Evolutionary conservation across 2,888 invertebrate species (phyloP), one percentile per base, ranked within the genome.

Genomic region (Strigamia transsilvanica): DNA sequence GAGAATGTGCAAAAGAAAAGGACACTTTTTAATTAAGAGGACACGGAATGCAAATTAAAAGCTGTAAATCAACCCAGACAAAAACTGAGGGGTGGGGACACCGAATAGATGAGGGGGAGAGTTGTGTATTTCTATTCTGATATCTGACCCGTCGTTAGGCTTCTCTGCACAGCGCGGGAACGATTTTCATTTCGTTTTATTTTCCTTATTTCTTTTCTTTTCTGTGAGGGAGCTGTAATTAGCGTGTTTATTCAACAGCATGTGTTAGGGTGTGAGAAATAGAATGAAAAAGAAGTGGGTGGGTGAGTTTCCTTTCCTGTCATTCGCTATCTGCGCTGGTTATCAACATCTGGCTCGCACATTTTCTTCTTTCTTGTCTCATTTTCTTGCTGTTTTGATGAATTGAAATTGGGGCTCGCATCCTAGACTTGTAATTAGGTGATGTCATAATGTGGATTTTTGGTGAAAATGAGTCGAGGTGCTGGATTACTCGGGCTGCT

Each of bases 211-310:
- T 61, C 18, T 61, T 61, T 61, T 12, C 23, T 61, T 2, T 0
- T 10, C n/a, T 10, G 51, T 2, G 61, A 21, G 61, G 61, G 61
- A 23, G 61, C n/a, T 23, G 61, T 61, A 61, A 61, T 61, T 61
- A 61, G 61, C 15, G 51, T 61, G 61, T 61, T 61, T 61, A 61
- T 61, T 61, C 61, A 61, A 23, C 23, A 61, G 23, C 61, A 61
- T 61, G 61, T 61, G 61, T 61, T 15, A 61, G 61, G 61, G 61
- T 61, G 61, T 61, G 61, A 61, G 61, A 61, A 61, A 21, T n/a
- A 61, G 61, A 61, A 61, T 61, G 21, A 61, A 61, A 56, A 23
- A 61, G 18, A 23, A 61, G 61, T 46, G 15, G 15, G n/a, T 13
- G 46, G 46, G 46, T 46, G 61, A 18, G 61, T 61, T 18, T 61